phyloP scores from a whole-genome alignment of 2,888 invertebrate species.

The Trissonchulus sp. region DNA sequence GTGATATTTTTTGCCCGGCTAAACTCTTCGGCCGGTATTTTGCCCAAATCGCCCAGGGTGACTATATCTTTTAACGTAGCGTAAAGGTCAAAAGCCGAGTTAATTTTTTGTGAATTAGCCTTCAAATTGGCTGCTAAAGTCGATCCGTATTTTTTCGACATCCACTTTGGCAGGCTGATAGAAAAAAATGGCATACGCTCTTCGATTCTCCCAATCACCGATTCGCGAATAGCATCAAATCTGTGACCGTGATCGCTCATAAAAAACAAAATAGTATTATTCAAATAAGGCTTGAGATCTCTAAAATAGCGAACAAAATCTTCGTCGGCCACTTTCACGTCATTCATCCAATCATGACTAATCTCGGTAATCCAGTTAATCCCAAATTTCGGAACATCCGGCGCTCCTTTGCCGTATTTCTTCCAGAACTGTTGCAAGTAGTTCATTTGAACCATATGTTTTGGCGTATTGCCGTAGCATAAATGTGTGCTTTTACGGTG shows the following conservation, averaged over 20 bases:
- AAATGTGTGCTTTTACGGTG: conserved; percentile 43
- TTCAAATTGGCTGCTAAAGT: conserved; percentile 22
- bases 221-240: conserved; percentile 53
- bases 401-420: conserved; percentile 36
- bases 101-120: conserved; percentile 23
- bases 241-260: conserved; percentile 56
- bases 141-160: not conserved
- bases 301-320: conserved; percentile 52
- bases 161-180: conserved; percentile 40
- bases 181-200: conserved; percentile 48
- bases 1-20: not conserved
- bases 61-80: conserved; percentile 42
- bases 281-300: conserved; percentile 29
- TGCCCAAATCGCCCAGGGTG: not conserved
- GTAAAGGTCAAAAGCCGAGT: conserved; percentile 40
- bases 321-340: conserved; percentile 52
- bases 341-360: conserved; percentile 55
- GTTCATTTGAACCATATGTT: conserved; percentile 46
- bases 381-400: conserved; percentile 44
- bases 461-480: conserved; percentile 44
- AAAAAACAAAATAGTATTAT: conserved; percentile 43
- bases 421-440: conserved; percentile 50
- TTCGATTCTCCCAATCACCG: conserved; percentile 44
- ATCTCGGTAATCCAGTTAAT: conserved; percentile 54
- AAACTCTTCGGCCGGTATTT: not conserved